Evolutionary conservation across 2,113 vertebrate genomes (phyloP), one percentile per base, ranked within the genome.

Genomic region (Crotalus viridis): DNA sequence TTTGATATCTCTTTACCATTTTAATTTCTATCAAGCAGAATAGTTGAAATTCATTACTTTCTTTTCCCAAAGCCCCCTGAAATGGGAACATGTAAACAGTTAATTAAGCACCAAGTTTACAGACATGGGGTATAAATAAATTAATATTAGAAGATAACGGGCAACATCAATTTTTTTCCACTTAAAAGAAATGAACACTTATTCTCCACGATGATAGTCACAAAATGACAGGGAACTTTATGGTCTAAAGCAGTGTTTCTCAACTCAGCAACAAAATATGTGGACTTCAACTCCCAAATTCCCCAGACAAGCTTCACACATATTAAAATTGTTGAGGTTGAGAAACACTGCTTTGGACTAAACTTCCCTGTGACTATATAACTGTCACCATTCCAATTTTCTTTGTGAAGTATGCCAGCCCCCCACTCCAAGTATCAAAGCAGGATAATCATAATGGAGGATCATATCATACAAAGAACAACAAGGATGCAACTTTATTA

Each of bases 151-250:
- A 5, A 61, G 13, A 13, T 13, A 89, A 48, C 28, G 51, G 1
- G 87, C 46, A 81, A 85, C 88, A 69, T 92, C 92, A 94, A 92
- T 93, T 90, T 69, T 64, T 46, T 89, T 90, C 81, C 59, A 87
- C 74, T 88, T 85, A 46, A 94, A 93, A 54, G 81, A 74, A 88
- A 89, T 88, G 22, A 24, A 89, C 48, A 10, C 64, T 81, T 48
- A 52, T 28, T 6, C 54, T 64, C 13, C 19, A 10, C 7, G 33
- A 13, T 33, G 5, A 69, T 6, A 69, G 28, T n/a, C 5, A 33
- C n/a, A 69, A 69, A 33, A 69, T 69, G 28, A 69, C 64, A 15
- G 12, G 33, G 28, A 69, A 33, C 64, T 69, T 69, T 69, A 51
- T 9, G 33, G 33, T 33, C 64, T 69, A 69, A 33, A 81, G 15